Percentiles rank a stretch among this genome's conserved stretches.
Conservation (phyloP, 2,888 invertebrate genomes). For the Lasioglossum pauxillum region DNA sequence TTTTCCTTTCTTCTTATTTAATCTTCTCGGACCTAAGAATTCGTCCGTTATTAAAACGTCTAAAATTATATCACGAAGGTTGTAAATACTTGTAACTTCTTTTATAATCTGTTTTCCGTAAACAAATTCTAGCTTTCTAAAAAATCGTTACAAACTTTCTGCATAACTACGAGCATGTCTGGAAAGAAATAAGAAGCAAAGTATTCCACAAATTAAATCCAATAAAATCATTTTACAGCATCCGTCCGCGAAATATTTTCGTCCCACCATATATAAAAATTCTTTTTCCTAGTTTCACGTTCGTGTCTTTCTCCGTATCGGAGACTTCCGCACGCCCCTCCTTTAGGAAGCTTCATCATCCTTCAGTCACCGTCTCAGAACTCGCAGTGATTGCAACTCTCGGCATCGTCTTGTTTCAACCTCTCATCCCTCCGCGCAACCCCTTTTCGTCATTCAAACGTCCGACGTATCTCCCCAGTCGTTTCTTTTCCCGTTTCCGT, state of each 20-base stretch:
- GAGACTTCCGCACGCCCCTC: neutral
- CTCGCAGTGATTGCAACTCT: neutral
- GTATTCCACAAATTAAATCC: neutral
- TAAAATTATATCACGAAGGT: neutral
- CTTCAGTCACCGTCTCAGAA: neutral
- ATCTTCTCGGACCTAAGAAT: neutral
- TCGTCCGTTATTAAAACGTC: neutral
- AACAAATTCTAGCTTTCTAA: too few species aligned
- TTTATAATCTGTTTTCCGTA: neutral
- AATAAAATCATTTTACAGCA: neutral
- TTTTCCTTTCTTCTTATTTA: neutral
- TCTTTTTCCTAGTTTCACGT: neutral
- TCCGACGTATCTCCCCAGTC: neutral
- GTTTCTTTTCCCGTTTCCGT: neutral
- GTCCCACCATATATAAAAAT: neutral
- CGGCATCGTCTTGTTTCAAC: neutral
- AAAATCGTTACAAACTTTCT: too few species aligned
- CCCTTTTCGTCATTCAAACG: neutral
- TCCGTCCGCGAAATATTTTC: neutral
- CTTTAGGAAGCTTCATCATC: neutral
- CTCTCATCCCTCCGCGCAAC: conserved; percentile 9
- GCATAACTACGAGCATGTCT: too few species aligned
- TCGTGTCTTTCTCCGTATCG: neutral
- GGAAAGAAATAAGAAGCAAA: too few species aligned
- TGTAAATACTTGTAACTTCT: neutral